Evolutionary conservation across 1,140 invertebrate genomes (phyloP).

Genomic region (Atta colombica): DNA sequence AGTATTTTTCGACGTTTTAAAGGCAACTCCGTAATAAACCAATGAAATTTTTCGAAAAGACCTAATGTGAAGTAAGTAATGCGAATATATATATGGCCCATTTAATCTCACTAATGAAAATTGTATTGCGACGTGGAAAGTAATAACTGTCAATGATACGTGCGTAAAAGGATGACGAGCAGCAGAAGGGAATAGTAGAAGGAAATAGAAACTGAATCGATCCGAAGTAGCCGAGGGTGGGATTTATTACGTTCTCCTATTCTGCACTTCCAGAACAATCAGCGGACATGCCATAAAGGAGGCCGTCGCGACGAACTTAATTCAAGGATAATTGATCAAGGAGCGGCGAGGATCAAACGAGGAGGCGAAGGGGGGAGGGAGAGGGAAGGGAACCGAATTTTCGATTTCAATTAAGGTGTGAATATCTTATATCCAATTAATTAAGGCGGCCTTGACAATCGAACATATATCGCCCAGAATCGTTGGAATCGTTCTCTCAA

Average conservation of each 20-base stretch:
- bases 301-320: constrained; percentile 43
- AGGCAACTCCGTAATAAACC: background rate
- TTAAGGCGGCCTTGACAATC: background rate
- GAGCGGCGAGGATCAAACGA: background rate
- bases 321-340: constrained; percentile 56
- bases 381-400: background rate
- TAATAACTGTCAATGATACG: constrained; percentile 52
- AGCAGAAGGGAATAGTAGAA: background rate
- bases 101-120: constrained; percentile 41
- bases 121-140: constrained; percentile 34
- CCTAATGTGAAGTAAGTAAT: background rate
- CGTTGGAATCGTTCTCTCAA: background rate
- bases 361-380: too few relatives aligned
- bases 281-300: constrained; percentile 41
- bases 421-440: constrained; percentile 24
- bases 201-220: constrained; percentile 52
- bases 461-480: background rate
- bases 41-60: background rate
- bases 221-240: constrained; percentile 41
- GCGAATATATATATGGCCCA: background rate
- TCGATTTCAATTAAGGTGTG: constrained; percentile 47
- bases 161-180: constrained; percentile 42
- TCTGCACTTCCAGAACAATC: constrained; percentile 47
- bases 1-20: background rate
- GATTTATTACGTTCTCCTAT: constrained; percentile 59